A percentile compares a stretch with the other conserved stretches of the same genome.
Evolutionary conservation across 2,113 vertebrate genomes (phyloP).

Genomic region (Protobothrops flavoviridis): DNA sequence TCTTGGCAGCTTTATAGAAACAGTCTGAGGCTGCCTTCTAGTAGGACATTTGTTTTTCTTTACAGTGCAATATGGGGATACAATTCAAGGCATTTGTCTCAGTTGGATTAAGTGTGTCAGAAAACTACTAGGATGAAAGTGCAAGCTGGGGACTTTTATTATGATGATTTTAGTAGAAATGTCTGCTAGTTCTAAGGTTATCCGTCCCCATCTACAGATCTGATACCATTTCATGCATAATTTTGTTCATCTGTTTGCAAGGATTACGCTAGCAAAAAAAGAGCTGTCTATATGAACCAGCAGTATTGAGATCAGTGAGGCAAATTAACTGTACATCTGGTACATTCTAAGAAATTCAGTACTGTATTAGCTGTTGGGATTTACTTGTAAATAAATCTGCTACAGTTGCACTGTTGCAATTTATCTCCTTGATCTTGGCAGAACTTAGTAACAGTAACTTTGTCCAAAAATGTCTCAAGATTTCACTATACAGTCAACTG

Average conservation of each 20-base stretch:
- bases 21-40: not conserved
- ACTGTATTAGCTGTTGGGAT: not conserved
- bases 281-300: not conserved
- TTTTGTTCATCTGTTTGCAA: not conserved
- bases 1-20: not conserved
- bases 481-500: not conserved
- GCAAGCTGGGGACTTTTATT: not conserved
- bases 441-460: not conserved
- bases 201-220: not conserved
- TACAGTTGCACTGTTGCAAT: not conserved
- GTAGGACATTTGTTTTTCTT: not conserved
- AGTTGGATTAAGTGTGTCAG: not conserved
- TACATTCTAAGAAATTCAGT: not conserved
- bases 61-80: not conserved
- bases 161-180: not conserved
- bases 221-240: not conserved
- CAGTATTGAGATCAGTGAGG: not conserved
- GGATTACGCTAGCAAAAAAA: not conserved
- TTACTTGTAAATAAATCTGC: not conserved
- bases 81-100: not conserved
- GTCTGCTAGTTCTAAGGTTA: not conserved
- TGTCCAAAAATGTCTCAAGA: not conserved
- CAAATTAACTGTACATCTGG: not conserved
- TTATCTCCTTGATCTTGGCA: not conserved
- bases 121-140: not conserved